Evolutionary conservation across 2,888 invertebrate species (phyloP), one percentile per base, ranked within the genome.

Genomic region (Melipona beecheii): DNA sequence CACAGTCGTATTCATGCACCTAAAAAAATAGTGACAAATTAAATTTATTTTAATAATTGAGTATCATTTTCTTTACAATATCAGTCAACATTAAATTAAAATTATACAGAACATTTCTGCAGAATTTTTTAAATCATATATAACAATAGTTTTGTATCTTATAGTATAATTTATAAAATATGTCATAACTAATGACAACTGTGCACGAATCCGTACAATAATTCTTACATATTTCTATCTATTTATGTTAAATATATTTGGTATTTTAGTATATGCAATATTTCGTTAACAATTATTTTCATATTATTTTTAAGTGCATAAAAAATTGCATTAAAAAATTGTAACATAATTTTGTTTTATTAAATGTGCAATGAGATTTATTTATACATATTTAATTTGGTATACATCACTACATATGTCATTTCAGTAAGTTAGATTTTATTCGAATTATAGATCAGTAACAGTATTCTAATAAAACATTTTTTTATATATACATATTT

Each of bases 1-100:
- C 97, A 97, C 82, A 94, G 94, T 88, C 94, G 94, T 65, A 94
- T 94, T 75, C 94, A 94, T 73, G 94, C 94, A 58, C 94, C 94
- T 5, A 94, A 94, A 85, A 91, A 92, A 74, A 86, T 86, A 68
- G 0, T 85, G 17, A 75, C 86, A 79, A 88, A 87, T 84, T 89
- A 75, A 84, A 66, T 62, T 58, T 56, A 15, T 43, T 31, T 13
- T 27, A 52, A 17, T 31, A 66, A 68, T 56, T 70, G 2, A 9
- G 58, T 58, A 78, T 75, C 54, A 56, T 54, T 6, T 49, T 24
- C 52, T 54, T 62, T 54, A 54, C 21, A 49, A 62, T 70, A 62
- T 73, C 71, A 52, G 15, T 64, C 43, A 21, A 49, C 60, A 3
- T 56, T 73, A 77, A 81, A 13, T 56, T 69, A 73, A 81, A 6